Conservation (phyloP, 37 sponge, comb jelly and placozoan genomes). For the Eunapius fragilis region DNA sequence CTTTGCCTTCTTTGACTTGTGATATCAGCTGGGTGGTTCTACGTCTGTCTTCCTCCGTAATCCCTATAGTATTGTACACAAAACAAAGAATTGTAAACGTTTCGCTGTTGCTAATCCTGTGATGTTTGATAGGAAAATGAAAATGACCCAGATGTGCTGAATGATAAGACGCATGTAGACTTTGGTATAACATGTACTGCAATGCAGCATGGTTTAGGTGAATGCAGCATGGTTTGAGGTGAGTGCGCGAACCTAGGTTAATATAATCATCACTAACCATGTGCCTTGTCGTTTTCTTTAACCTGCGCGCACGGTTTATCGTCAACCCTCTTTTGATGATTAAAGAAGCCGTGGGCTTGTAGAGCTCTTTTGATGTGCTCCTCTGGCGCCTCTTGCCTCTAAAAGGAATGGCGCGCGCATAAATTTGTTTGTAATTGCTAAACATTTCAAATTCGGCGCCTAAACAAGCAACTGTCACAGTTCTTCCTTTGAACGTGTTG, state of each 20-base stretch:
- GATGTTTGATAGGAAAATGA: neutral
- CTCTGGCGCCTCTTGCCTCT: conserved; percentile 36
- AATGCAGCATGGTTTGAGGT: too few relatives aligned
- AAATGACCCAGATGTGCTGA: too few relatives aligned
- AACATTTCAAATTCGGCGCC: neutral
- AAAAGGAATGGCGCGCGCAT: conserved; percentile 20
- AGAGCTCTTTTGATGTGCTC: conserved; percentile 46
- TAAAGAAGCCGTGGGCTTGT: conserved; percentile 59
- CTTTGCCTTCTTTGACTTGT: conserved; percentile 63
- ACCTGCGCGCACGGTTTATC: neutral
- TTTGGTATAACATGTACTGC: too few relatives aligned
- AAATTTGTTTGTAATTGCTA: neutral
- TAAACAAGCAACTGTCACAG: too few relatives aligned
- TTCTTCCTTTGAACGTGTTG: too few relatives aligned
- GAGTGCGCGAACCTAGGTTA: too few relatives aligned
- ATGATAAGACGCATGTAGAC: too few relatives aligned
- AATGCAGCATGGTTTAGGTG: too few relatives aligned
- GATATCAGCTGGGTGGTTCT: conserved; percentile 78
- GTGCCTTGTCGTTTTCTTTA: too few relatives aligned
- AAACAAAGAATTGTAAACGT: too few relatives aligned
- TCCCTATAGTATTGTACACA: conserved; percentile 9
- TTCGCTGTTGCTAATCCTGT: neutral
- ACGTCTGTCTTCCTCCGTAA: conserved; percentile 58
- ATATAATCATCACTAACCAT: neutral
- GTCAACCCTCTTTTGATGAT: neutral